Conservation (phyloP, 2,113 vertebrate genomes). For the Plecotus auritus region DNA sequence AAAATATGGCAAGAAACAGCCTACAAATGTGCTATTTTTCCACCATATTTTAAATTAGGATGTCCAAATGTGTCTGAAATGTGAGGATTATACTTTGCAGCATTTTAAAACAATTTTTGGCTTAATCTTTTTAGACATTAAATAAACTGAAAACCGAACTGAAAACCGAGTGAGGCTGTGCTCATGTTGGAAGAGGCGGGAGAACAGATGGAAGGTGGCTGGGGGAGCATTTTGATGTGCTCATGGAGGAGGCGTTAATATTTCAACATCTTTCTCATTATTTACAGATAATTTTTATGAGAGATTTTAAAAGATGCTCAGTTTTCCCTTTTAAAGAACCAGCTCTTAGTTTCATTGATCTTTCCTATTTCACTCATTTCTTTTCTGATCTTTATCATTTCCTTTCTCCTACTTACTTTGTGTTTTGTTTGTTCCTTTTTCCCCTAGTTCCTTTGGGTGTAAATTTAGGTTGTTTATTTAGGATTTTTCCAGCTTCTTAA, state of each 20-base stretch:
- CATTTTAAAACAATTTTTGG: constrained; percentile 42
- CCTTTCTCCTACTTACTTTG: neutral
- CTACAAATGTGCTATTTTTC: constrained; percentile 61
- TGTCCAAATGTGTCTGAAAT: constrained; percentile 60
- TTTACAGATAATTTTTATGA: constrained; percentile 71
- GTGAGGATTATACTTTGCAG: constrained; percentile 52
- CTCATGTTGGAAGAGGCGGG: constrained; percentile 47
- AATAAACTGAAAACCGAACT: constrained; percentile 27
- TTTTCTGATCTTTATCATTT: neutral
- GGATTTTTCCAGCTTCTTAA: neutral
- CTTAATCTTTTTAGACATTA: constrained; percentile 51
- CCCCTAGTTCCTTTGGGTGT: neutral
- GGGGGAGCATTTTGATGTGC: constrained; percentile 51
- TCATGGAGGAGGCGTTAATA: constrained; percentile 64
- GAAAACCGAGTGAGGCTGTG: constrained; percentile 21
- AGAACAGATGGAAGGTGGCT: constrained; percentile 59
- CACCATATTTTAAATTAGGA: constrained; percentile 58
- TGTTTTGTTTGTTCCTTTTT: neutral
- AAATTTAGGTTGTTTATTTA: neutral
- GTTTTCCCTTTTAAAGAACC: constrained; percentile 13
- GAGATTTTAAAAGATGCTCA: constrained; percentile 65
- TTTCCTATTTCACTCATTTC: neutral
- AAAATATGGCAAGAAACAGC: constrained; percentile 48
- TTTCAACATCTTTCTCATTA: constrained; percentile 63
- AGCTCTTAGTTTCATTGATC: neutral